Evolutionary conservation across 2,113 vertebrate genomes (phyloP).

Genomic region (Psittacus erithacus): DNA sequence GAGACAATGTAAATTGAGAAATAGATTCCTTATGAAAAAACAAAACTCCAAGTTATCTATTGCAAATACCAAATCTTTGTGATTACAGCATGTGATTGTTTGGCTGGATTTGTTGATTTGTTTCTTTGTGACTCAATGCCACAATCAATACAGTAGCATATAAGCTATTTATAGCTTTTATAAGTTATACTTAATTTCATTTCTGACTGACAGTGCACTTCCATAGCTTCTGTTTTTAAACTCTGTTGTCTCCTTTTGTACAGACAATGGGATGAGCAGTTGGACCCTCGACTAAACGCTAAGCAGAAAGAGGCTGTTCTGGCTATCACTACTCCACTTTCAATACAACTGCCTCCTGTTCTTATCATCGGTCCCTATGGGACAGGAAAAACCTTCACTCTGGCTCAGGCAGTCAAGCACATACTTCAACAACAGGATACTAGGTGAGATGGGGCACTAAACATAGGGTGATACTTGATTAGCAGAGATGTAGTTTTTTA

Average conservation of each 20-base stretch:
- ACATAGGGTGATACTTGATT: not conserved
- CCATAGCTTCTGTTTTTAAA: not conserved
- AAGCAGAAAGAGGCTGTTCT: slow-evolving; percentile 99
- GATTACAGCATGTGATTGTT: not conserved
- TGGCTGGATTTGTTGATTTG: not conserved
- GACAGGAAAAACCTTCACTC: slow-evolving; percentile 98
- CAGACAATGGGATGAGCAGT: slow-evolving; percentile 98
- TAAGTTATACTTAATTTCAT: not conserved
- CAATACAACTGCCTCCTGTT: slow-evolving; percentile 91
- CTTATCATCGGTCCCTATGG: slow-evolving; percentile 98
- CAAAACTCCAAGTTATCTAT: not conserved
- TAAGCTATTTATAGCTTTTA: not conserved
- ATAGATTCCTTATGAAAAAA: not conserved
- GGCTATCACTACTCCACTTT: slow-evolving; percentile 94
- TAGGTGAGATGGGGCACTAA: slow-evolving; percentile 79
- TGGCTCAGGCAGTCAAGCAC: slow-evolving; percentile 98
- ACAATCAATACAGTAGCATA: not conserved
- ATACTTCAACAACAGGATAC: slow-evolving; percentile 93
- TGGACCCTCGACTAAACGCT: slow-evolving; percentile 96
- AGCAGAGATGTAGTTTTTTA: not conserved
- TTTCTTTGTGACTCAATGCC: not conserved
- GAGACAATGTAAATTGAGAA: not conserved
- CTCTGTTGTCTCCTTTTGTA: not conserved
- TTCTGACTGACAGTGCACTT: not conserved
- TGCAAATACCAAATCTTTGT: not conserved